Evolutionary conservation across 2,888 invertebrate species (phyloP), one percentile per base, ranked within the genome.

Genomic region (Halocaridina rubra): DNA sequence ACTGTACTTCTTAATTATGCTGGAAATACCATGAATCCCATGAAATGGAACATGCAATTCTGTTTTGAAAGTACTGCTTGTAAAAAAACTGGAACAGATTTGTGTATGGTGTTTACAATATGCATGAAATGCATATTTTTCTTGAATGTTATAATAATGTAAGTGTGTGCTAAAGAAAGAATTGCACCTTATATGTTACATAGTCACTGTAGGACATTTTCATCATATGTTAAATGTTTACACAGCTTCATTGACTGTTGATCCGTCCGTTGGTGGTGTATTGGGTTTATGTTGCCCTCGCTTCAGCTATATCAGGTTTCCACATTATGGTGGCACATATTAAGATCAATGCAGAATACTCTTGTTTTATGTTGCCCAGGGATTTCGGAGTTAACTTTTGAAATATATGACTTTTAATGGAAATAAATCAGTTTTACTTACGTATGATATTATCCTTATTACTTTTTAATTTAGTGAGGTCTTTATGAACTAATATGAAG

Each of bases 161-260:
- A 29, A 67, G 13, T 67, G n/a, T 67, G 27, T 67, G 67, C 24
- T 24, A n/a, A n/a, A n/a, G n/a, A n/a, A n/a, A n/a, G n/a, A n/a
- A n/a, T n/a, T n/a, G n/a, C n/a, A n/a, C n/a, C n/a, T n/a, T n/a
- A n/a, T n/a, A n/a, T n/a, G n/a, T n/a, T n/a, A n/a, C n/a, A n/a
- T n/a, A n/a, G n/a, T n/a, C 30, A 67, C 27, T 67, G 29, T 67
- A 67, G 13, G n/a, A 19, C 67, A 67, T 67, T 67, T 8, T 29
- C 29, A 27, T 61, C n/a, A 61, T 67, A n/a, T 67, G 61, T 61
- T 1, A 67, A 29, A 16, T 67, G 67, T 67, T 80, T 71, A 69
- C 80, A 80, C 69, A 71, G 82, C 82, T 78, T 77, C 82, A 84
- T 72, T 84, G 82, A 84, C 64, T 78, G 82, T 84, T 71, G 78